A percentile compares a stretch with the other conserved stretches of the same genome.
These are phyloP conservation scores for Bimastos eiseni DNA, from an alignment of 2,888 invertebrate genomes.

Conservation along the genomic window DNA sequence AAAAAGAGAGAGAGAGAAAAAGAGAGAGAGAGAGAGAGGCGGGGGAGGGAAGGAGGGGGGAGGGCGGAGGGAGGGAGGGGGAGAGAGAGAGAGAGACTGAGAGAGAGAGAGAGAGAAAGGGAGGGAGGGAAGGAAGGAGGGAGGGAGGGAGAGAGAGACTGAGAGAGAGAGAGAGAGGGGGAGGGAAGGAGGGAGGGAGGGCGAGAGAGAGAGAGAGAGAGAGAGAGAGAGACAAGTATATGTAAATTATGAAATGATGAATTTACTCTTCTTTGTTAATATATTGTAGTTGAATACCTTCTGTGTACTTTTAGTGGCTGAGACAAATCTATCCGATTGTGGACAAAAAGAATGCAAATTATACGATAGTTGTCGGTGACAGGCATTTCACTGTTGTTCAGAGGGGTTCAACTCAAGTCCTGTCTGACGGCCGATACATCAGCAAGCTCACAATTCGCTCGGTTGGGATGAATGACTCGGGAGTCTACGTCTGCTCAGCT, in stretches of 20 bases:
- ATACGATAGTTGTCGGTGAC: neutral
- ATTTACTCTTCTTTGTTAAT: neutral
- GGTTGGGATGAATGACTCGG: constrained; percentile 19
- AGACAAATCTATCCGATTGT: neutral
- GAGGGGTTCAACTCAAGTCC: neutral
- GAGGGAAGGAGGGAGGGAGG: too few relatives aligned
- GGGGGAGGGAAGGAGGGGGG: too few relatives aligned
- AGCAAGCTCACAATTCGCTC: constrained; percentile 28
- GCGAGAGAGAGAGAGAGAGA: too few relatives aligned
- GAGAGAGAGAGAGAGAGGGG: too few relatives aligned
- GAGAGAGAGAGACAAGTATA: neutral
- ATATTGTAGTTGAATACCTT: neutral
- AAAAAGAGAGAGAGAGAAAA: too few relatives aligned
- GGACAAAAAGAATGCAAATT: neutral
- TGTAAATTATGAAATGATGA: neutral
- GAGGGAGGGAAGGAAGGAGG: too few relatives aligned
- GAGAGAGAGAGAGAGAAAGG: too few relatives aligned
- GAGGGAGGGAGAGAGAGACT: too few relatives aligned
- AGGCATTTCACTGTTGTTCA: constrained; percentile 22
- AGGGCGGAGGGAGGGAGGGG: too few relatives aligned
- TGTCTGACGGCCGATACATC: neutral
- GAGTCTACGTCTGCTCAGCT: constrained; percentile 28
- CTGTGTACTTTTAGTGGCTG: constrained; percentile 17
- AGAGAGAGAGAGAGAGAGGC: too few relatives aligned
- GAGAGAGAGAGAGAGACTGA: too few relatives aligned